Evolutionary conservation across 2,113 vertebrate species (phyloP), one percentile per base, ranked within the genome.

Genomic region (Dasyurus viverrinus): DNA sequence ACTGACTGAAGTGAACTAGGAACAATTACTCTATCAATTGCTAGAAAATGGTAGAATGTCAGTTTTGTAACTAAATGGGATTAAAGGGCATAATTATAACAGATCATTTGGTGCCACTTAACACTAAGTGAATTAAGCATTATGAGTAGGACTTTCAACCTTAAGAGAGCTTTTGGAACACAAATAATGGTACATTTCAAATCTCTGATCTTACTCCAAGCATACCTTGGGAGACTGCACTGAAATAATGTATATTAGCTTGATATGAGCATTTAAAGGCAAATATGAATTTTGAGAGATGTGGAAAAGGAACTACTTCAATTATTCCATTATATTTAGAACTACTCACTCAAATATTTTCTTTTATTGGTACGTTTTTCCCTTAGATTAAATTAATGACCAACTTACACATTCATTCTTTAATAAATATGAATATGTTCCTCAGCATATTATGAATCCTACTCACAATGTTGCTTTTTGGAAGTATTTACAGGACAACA

Each of bases 71-170:
- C 55, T 90, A 84, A 89, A 93, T 93, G 46, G 8, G 55, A 57
- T 96, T 90, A 76, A 92, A 25, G 90, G 27, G 90, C 26, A 42
- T n/a, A 94, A 93, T 92, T 14, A 53, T 50, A 46, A 91, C 76
- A 48, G 90, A 92, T 46, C 8, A 25, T 92, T 94, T 95, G 3
- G 47, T 91, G 42, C 14, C 8, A 94, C 47, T 76, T 91, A 93
- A 60, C 92, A 91, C 93, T 52, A 94, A 84, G 47, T 92, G 89
- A 95, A 94, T 92, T 92, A 97, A 92, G 12, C 24, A 47, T 90
- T 95, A 30, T 93, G 27, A 93, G 27, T 90, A 30, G 84, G n/a
- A 97, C 47, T 52, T 89, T 47, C 92, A 52, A 93, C 9, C 26
- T 90, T 7, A 42, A 76, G 94, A 92, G 27, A 90, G 2, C n/a